Percentiles rank a stretch among this genome's conserved stretches.
Conservation (phyloP, 2,113 vertebrate genomes). For the Tonatia bakeri region DNA sequence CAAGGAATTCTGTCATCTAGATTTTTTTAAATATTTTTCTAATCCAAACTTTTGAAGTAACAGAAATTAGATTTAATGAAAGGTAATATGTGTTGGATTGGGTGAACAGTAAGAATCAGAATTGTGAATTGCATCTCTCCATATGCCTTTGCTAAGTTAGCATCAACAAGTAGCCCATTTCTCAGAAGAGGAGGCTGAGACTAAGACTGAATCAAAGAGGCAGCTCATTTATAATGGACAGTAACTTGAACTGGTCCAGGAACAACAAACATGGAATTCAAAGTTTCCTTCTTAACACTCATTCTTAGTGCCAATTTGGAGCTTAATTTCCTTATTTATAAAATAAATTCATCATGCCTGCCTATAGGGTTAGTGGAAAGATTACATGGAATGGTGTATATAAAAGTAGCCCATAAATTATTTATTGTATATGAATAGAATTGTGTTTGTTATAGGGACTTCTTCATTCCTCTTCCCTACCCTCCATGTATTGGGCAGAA, state of each 20-base stretch:
- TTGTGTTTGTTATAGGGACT: neutral
- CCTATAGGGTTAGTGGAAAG: neutral
- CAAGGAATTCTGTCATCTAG: neutral
- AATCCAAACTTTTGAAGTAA: neutral
- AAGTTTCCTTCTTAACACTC: neutral
- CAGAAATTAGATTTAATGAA: neutral
- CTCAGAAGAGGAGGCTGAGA: neutral
- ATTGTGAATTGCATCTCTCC: neutral
- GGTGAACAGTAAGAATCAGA: neutral
- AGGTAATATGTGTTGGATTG: neutral
- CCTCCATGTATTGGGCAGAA: neutral
- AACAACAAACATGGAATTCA: neutral
- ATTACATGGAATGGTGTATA: neutral
- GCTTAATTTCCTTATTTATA: neutral
- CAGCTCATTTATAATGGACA: neutral
- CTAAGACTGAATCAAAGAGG: neutral
- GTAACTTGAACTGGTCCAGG: neutral
- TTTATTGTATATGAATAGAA: neutral
- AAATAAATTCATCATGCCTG: neutral
- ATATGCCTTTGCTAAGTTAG: neutral
- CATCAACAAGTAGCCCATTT: neutral
- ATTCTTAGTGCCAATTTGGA: neutral
- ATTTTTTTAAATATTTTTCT: neutral
- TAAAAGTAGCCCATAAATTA: neutral
- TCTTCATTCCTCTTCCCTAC: neutral